Conservation (phyloP, 2,888 invertebrate genomes). For the Tipula lateralis region DNA sequence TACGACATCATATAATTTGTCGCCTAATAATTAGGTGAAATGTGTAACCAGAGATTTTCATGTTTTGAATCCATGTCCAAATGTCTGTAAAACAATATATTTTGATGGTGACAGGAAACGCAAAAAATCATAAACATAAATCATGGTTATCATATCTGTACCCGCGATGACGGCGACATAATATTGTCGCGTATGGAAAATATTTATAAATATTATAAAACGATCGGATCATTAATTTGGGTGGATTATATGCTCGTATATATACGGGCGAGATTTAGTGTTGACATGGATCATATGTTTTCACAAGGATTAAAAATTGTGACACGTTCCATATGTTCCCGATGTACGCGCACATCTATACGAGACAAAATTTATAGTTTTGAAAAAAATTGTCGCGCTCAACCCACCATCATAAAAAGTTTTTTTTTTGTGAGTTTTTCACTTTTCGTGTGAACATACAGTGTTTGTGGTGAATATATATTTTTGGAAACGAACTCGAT, state of each 20-base stretch:
- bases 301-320: background rate
- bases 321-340: background rate
- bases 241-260: no score
- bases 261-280: background rate
- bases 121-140: background rate
- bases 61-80: background rate
- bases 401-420: conserved; percentile 12
- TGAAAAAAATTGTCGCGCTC: background rate
- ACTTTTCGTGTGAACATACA: background rate
- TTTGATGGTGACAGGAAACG: background rate
- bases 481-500: background rate
- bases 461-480: background rate
- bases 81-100: background rate
- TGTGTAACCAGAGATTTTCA: background rate
- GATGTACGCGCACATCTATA: background rate
- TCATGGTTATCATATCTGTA: background rate
- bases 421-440: background rate
- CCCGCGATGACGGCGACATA: background rate
- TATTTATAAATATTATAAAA: conserved; percentile 11
- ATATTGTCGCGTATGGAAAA: background rate
- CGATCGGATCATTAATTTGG: background rate
- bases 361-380: background rate
- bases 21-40: background rate
- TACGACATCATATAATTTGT: background rate
- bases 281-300: conserved; percentile 19